Conservation (phyloP, 2,797 vertebrate genomes). For the Cirrhinus mrigala region DNA sequence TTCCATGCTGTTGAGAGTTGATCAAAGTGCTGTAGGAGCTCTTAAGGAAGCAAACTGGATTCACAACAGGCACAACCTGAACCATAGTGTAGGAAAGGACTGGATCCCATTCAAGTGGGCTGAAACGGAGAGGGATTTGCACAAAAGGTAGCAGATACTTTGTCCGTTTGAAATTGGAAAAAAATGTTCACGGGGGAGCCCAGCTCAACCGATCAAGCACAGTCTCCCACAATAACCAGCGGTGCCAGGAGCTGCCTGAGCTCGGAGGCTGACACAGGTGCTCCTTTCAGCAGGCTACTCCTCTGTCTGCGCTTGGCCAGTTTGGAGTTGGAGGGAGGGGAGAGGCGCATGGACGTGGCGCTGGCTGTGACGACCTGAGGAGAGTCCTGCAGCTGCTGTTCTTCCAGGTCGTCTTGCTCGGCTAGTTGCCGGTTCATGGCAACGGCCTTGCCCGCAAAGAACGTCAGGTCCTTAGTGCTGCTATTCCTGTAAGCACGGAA, state of each 20-base stretch:
- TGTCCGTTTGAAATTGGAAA: slow-evolving; percentile 7
- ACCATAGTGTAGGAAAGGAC: slow-evolving; percentile 39
- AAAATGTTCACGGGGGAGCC: slow-evolving; percentile 7
- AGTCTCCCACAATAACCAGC: slow-evolving; percentile 91
- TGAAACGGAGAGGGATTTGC: slow-evolving; percentile 20
- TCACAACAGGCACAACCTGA: slow-evolving; percentile 54
- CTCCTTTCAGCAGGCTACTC: slow-evolving; percentile 83
- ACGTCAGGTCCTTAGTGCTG: slow-evolving; percentile 95
- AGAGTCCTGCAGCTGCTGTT: slow-evolving; percentile 81
- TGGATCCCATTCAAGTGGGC: slow-evolving; percentile 25
- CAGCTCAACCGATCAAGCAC: slow-evolving; percentile 75
- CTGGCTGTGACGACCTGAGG: slow-evolving; percentile 87
- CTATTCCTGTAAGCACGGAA: slow-evolving; percentile 83
- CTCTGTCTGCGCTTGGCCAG: slow-evolving; percentile 91
- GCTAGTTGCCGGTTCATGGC: slow-evolving; percentile 95
- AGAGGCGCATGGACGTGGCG: slow-evolving; percentile 90
- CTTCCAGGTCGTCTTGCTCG: slow-evolving; percentile 85
- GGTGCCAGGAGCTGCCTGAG: slow-evolving; percentile 87
- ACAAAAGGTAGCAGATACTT: slow-evolving; percentile 31
- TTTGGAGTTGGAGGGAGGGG: slow-evolving; percentile 91
- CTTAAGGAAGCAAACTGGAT: slow-evolving; percentile 72
- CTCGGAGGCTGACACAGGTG: slow-evolving; percentile 80
- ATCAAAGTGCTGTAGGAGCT: slow-evolving; percentile 78
- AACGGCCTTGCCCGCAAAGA: slow-evolving; percentile 93
- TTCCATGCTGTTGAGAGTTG: slow-evolving; percentile 66